phyloP scores from a whole-genome alignment of 2,888 invertebrate species.

The Rotaria socialis region DNA sequence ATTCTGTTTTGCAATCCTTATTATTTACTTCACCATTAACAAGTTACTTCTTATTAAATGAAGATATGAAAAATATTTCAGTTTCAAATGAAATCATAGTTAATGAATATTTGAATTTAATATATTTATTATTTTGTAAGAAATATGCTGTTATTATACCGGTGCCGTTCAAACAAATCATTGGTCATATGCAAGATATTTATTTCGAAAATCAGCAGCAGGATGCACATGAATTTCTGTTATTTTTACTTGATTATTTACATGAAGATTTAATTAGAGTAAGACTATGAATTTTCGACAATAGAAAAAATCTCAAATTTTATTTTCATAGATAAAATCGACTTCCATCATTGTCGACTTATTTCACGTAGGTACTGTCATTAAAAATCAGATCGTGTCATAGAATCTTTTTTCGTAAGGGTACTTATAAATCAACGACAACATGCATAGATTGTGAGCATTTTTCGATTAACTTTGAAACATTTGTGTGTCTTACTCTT shows the following conservation, averaged over 20 bases:
- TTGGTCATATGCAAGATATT: conserved; percentile 71
- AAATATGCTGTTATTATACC: conserved; percentile 67
- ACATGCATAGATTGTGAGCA: conserved; percentile 71
- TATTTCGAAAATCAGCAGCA: conserved; percentile 71
- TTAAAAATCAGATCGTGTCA: too few species aligned
- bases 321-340: not conserved
- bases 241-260: conserved; percentile 79
- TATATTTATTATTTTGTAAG: conserved; percentile 75
- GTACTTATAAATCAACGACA: conserved; percentile 78
- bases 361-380: conserved; percentile 65
- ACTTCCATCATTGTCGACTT: conserved; percentile 69
- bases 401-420: conserved; percentile 56
- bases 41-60: conserved; percentile 67
- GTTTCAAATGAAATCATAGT: conserved; percentile 69
- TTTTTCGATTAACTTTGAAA: conserved; percentile 77
- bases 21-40: conserved; percentile 75
- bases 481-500: conserved; percentile 77
- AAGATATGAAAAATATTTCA: conserved; percentile 48
- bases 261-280: conserved; percentile 75
- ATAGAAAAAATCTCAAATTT: conserved; percentile 52
- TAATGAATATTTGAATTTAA: conserved; percentile 77
- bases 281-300: conserved; percentile 48
- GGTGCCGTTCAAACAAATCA: conserved; percentile 64
- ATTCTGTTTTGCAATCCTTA: conserved; percentile 84
- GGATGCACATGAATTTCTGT: conserved; percentile 83